phyloP scores from a whole-genome alignment of 2,888 invertebrate genomes.

The Habroteleia sp. region DNA sequence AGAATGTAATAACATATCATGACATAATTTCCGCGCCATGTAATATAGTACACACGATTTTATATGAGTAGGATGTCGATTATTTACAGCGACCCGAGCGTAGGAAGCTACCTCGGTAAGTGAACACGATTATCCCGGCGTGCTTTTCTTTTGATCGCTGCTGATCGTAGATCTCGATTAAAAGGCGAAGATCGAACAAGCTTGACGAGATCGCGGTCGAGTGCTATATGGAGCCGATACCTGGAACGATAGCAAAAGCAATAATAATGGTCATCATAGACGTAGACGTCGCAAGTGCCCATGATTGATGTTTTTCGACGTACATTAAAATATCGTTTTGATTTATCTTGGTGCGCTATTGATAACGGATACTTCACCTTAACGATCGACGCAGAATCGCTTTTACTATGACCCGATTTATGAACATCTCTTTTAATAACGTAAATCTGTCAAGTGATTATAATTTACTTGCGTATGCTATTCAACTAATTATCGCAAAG shows the following conservation, averaged over 20 bases:
- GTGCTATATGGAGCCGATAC: slow-evolving; percentile 60
- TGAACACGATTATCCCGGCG: slow-evolving; percentile 61
- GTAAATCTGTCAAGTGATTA: slow-evolving; percentile 45
- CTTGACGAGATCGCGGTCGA: slow-evolving; percentile 58
- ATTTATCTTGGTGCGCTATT: slow-evolving; percentile 50
- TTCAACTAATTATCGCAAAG: neutral
- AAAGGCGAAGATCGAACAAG: slow-evolving; percentile 60
- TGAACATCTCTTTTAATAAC: slow-evolving; percentile 32
- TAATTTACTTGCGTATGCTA: slow-evolving; percentile 21
- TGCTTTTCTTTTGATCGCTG: slow-evolving; percentile 66
- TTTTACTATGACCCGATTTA: slow-evolving; percentile 44
- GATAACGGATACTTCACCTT: slow-evolving; percentile 23
- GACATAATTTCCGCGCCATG: slow-evolving; percentile 49
- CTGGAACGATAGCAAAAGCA: slow-evolving; percentile 47
- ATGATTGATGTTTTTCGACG: slow-evolving; percentile 46
- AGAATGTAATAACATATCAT: slow-evolving; percentile 55
- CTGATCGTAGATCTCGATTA: slow-evolving; percentile 61
- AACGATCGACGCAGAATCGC: slow-evolving; percentile 27
- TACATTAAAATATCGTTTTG: slow-evolving; percentile 59
- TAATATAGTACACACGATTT: slow-evolving; percentile 61
- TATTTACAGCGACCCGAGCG: slow-evolving; percentile 67
- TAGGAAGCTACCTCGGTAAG: slow-evolving; percentile 64
- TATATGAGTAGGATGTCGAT: slow-evolving; percentile 68
- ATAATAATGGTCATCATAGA: slow-evolving; percentile 52
- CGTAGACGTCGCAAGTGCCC: slow-evolving; percentile 38